phyloP scores from a whole-genome alignment of 2,113 vertebrate species.

The Haemorhous mexicanus region DNA sequence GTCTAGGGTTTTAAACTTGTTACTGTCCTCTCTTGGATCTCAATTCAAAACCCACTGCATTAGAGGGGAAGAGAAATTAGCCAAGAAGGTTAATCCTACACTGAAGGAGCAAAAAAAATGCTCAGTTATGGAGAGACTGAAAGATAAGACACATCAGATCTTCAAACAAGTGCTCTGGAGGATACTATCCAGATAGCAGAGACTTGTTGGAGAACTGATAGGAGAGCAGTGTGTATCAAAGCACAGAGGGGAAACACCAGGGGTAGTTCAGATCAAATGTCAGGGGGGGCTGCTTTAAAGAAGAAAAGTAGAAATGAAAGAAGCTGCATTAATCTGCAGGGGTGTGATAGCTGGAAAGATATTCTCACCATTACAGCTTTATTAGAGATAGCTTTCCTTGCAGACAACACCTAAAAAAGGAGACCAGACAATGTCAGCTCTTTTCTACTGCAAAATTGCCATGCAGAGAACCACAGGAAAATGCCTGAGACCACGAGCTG shows the following conservation, averaged over 20 bases:
- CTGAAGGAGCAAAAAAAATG: not conserved
- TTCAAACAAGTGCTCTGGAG: not conserved
- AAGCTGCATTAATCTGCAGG: not conserved
- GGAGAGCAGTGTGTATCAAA: not conserved
- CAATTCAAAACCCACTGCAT: not conserved
- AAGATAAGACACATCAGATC: not conserved
- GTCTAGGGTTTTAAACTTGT: not conserved
- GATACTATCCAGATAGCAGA: not conserved
- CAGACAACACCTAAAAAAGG: not conserved
- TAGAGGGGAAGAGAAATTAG: not conserved
- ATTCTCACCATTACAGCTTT: not conserved
- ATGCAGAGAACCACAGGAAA: constrained; percentile 39
- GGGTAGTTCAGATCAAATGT: not conserved
- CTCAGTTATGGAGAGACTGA: not conserved
- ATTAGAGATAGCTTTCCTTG: not conserved
- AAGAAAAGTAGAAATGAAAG: not conserved
- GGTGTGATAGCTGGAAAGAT: not conserved
- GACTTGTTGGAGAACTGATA: not conserved
- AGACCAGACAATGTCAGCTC: constrained; percentile 5
- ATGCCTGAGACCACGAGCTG: not conserved
- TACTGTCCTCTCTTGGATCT: not conserved
- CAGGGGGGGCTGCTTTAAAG: not conserved
- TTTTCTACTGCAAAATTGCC: constrained; percentile 26
- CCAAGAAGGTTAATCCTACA: not conserved
- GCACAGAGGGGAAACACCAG: not conserved